Base-by-base conservation (phyloP, 2,113 vertebrate genomes). In the Mastomys natalensis region DNA sequence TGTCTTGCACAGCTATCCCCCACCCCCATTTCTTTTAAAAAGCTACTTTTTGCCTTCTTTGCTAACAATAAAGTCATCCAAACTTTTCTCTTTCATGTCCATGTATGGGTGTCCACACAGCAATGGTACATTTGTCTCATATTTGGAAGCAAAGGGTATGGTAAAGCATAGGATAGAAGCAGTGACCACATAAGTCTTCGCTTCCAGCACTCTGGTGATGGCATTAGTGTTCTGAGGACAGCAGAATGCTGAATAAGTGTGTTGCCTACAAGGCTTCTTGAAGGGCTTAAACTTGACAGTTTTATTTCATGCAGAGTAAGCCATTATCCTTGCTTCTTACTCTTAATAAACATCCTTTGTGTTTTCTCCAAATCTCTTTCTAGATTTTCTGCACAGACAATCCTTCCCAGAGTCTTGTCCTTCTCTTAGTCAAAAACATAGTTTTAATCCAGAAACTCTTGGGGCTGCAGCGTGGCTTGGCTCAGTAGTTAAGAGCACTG, bases 251-350 rank as follows among this genome's bases (percentile, higher is more conserved):
- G 26, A 8, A 53, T 37, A 40, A 51, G 77, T 13, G n/a, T 2
- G 3, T 16, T n/a, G 8, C 5, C 3, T 11, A 0, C 0, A 19
- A 77, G 13, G 1, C 0, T 40, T 60, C 11, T 0, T 1, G 9
- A 0, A 29, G 17, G 11, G 3, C 34, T 34, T 21, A 34, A 26
- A 34, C 13, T 70, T 72, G 51, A 53, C 26, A 45, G 11, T 55
- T 55, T 60, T 40, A 60, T 0, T 45, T 37, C 10, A 68, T 15
- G 12, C 17, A 87, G 16, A 48, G 40, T 13, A 55, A 58, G 5
- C 19, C 19, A 24, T 29, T 40, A 19, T 24, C 34, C 72, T 82
- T 62, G 29, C 2, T 7, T 66, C 26, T 64, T 40, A 4, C 8
- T 45, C 7, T 40, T 40, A 1, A 89, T 24, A 95, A 87, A 43